Percentiles rank a stretch among this genome's conserved stretches.
These are phyloP conservation scores for Pelecanoides urinatrix DNA, from an alignment of 2,113 vertebrate genomes.

Conservation along the genomic window DNA sequence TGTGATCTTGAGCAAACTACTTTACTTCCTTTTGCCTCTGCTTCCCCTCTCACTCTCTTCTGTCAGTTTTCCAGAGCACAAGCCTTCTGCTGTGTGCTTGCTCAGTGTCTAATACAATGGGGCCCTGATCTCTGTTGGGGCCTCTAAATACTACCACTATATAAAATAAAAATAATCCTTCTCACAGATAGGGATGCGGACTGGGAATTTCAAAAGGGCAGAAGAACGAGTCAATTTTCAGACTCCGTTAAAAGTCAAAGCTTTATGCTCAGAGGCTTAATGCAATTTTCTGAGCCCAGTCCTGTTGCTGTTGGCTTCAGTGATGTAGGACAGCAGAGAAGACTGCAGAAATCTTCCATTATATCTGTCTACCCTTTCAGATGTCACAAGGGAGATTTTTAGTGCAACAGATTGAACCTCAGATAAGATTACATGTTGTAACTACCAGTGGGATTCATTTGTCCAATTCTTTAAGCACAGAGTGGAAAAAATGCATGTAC, in stretches of 20 bases:
- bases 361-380: constrained; percentile 10
- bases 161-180: background rate
- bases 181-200: background rate
- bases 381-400: background rate
- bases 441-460: constrained; percentile 40
- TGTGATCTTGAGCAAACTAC: background rate
- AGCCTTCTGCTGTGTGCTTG: background rate
- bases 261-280: background rate
- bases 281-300: background rate
- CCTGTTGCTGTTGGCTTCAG: constrained; percentile 19
- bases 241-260: background rate
- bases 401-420: constrained; percentile 11
- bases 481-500: background rate
- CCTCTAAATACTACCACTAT: background rate
- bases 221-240: background rate
- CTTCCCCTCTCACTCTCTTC: background rate
- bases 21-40: background rate
- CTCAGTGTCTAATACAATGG: background rate
- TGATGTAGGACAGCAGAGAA: background rate
- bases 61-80: background rate
- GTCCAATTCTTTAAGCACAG: background rate
- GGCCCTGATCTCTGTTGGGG: background rate
- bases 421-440: constrained; percentile 21
- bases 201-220: background rate
- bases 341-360: background rate